Base-by-base conservation (phyloP, 1,140 invertebrate species). In the Cydia pomonella region DNA sequence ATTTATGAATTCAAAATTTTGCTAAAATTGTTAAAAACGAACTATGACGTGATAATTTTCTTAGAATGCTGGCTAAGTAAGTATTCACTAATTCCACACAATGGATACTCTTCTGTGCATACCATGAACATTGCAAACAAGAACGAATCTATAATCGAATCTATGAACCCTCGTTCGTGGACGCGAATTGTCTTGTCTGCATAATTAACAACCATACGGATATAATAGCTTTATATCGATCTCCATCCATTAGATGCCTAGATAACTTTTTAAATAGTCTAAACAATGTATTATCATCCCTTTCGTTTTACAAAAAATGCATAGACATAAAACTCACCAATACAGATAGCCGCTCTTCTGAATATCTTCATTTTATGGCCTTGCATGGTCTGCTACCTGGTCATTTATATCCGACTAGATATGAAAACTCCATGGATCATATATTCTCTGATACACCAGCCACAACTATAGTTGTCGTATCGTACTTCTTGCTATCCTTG, bases 71-170 rank as follows among this genome's bases (percentile, higher is more conserved):
- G 73, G 73, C 62, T 77, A 23, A 63, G 23, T 41, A 23, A 29
- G 23, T 50, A 64, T 12, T 23, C 76, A 7, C 13, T 4, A 12
- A 75, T 77, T n/a, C 73, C 69, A 21, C 6, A 25, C 9, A 33
- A 73, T 2, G 47, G 64, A 27, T 77, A 72, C 18, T 27, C 33
- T 33, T 33, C 25, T 18, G 53, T 71, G 27, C 33, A 18, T 7
- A 33, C 66, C 27, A 27, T n/a, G 18, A 77, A 64, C 50, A 23
- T 3, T 41, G 2, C 12, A 13, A 73, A 77, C 27, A 73, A 77
- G 50, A 77, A 77, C 29, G 76, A 77, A n/a, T n/a, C n/a, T 33
- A 73, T 73, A 64, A 62, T 73, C 2, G 64, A 50, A 33, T 77
- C 13, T n/a, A 47, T 29, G 66, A 75, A 66, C 66, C 73, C 1